Base-by-base conservation (phyloP, 1,140 invertebrate species). In the Antheraea pernyi region DNA sequence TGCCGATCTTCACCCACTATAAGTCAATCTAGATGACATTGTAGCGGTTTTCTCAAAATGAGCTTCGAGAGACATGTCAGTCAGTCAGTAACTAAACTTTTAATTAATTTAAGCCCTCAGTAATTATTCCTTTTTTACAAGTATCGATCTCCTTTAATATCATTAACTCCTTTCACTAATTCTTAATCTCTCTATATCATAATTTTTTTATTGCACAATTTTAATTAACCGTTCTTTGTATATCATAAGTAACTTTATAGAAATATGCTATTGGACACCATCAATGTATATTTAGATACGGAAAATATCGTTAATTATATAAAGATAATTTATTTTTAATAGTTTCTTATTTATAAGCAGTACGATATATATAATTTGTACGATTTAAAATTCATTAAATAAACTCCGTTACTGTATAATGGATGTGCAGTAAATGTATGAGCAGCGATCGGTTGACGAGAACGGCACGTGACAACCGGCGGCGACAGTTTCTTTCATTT, bases 401-500 rank as follows among this genome's bases (percentile, higher is more conserved):
- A 53, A 53, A 53, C 46, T 53, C 46, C 1, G 7, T 42, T 11
- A 53, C 11, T 53, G 46, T 53, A 53, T 16, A 53, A 16, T 53
- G 16, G 11, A 53, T 16, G 46, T 6, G 16, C 8, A 42, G 39
- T 65, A 65, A 48, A 46, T 65, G 42, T 65, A 53, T 42, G 42
- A 65, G 19, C 39, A 65, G n/a, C 11, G 64, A 65, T 65, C 39
- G 19, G 42, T 53, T 46, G 64, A 65, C 39, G 39, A 42, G 64
- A 2, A 3, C 18, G 67, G 48, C 65, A 68, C 70, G 68, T 65
- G 68, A 70, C 64, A 60, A 64, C 62, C 69, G 74, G 53, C 69
- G 69, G 18, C 74, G 71, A 61, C 67, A 76, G 67, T 76, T 72
- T 70, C 69, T 73, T 76, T 73, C 69, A 76, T 76, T 76, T 76